These are phyloP conservation scores for Labeo rohita DNA, from an alignment of 2,113 vertebrate species.

Conservation along the genomic window DNA sequence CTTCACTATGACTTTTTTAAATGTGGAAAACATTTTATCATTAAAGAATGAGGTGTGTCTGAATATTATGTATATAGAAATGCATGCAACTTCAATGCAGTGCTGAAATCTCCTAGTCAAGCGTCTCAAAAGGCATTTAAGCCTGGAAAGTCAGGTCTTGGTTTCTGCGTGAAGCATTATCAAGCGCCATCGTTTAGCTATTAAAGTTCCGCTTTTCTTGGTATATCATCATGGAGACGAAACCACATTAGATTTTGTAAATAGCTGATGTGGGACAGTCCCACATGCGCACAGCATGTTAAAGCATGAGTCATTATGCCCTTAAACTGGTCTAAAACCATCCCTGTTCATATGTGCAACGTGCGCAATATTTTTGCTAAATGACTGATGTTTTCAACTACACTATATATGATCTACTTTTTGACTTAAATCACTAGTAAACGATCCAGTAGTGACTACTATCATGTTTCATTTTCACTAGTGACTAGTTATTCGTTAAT, in stretches of 20 bases:
- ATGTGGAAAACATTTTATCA: not conserved
- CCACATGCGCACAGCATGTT: constrained; percentile 5
- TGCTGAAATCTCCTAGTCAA: not conserved
- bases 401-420: not conserved
- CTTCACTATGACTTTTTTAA: not conserved
- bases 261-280: constrained; percentile 1
- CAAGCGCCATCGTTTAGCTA: not conserved
- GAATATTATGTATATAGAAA: not conserved
- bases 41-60: not conserved
- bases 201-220: not conserved
- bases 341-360: not conserved
- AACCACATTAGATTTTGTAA: not conserved
- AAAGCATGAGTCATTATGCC: not conserved
- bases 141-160: not conserved
- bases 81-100: not conserved
- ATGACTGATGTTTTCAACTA: not conserved
- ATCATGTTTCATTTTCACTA: not conserved
- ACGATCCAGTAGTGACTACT: not conserved
- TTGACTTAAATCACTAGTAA: not conserved
- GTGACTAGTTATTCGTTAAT: not conserved
- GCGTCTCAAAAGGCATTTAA: not conserved
- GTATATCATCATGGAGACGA: not conserved
- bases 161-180: not conserved
- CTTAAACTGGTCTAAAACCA: not conserved
- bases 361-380: not conserved